Conservation (phyloP, 2,113 vertebrate genomes). For the Rhabdornis inornatus region DNA sequence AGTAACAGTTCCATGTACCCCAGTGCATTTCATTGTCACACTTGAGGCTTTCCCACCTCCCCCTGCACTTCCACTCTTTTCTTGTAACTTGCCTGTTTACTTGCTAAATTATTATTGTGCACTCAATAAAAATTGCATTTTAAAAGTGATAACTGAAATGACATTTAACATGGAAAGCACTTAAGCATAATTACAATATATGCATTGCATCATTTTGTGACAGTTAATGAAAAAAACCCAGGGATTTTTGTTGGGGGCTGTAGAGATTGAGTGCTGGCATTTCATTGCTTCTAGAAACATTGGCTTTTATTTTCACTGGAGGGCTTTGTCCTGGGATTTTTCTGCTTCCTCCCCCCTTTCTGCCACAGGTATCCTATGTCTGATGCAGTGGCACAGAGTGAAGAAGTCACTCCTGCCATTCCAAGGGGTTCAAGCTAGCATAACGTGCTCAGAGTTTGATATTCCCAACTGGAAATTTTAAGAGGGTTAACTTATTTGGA, state of each 20-base stretch:
- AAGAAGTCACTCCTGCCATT: neutral
- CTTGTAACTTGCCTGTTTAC: constrained; percentile 66
- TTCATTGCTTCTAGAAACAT: neutral
- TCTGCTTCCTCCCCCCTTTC: neutral
- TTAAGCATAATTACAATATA: constrained; percentile 78
- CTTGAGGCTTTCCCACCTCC: constrained; percentile 54
- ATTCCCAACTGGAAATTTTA: neutral
- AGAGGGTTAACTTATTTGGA: neutral
- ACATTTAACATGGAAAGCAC: constrained; percentile 77
- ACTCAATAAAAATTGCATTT: constrained; percentile 75
- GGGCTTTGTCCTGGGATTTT: neutral
- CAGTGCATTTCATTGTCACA: constrained; percentile 60
- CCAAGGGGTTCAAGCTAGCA: neutral
- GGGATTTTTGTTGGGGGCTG: constrained; percentile 13
- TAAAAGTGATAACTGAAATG: constrained; percentile 76
- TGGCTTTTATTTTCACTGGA: neutral
- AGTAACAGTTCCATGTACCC: constrained; percentile 55
- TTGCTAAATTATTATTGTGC: constrained; percentile 73
- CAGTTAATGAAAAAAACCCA: constrained; percentile 53
- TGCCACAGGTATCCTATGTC: neutral
- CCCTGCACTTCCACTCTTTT: constrained; percentile 52
- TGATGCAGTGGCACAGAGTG: neutral
- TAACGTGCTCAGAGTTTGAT: neutral
- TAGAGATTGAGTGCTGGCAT: constrained; percentile 13
- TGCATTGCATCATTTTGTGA: constrained; percentile 73